Evolutionary conservation across 2,888 invertebrate genomes (phyloP), one percentile per base, ranked within the genome.

Genomic region (Cephonodes hylas): DNA sequence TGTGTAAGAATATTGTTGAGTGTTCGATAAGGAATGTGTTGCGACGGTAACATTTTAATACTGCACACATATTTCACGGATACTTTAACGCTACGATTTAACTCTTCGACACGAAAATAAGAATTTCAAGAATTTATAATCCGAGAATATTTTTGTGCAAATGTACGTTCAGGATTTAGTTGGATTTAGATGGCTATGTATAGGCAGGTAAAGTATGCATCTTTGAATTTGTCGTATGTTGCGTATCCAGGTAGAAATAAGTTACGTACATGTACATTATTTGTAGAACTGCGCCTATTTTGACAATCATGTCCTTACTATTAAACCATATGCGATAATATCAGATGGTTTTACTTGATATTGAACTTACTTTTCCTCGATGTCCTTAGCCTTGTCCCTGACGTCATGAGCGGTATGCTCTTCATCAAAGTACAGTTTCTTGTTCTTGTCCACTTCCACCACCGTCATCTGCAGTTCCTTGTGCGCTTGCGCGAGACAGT

Each of bases 361-460:
- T n/a, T n/a, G n/a, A n/a, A 76, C 88, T 85, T 67, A 96, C 95
- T 97, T 99, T 88, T 98, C 98, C 85, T 99, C 98, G 65, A 98
- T 98, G 74, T 98, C 98, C 76, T 96, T 96, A 64, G 98, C 98
- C 81, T 99, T 99, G 85, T 97, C 97, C 42, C 99, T 93, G 1
- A 98, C 98, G 80, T 99, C 99, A 80, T 98, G 97, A 1, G 99
- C 98, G 63, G 97, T 96, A 78, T 98, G 97, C 83, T 99, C 99
- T 79, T 99, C 99, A 73, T 99, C 98, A 75, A 97, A 97, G 89
- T 99, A 99, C 15, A 96, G 92, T 84, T 99, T 99, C 91, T 99
- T 98, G 57, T 96, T 96, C 88, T 98, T 98, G 84, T 98, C 98
- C 72, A 99, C 95, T 77, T 99, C 99, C 74, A 95, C 94, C 3